Conservation (phyloP, 2,888 invertebrate species). For the Pherbina coryleti region DNA sequence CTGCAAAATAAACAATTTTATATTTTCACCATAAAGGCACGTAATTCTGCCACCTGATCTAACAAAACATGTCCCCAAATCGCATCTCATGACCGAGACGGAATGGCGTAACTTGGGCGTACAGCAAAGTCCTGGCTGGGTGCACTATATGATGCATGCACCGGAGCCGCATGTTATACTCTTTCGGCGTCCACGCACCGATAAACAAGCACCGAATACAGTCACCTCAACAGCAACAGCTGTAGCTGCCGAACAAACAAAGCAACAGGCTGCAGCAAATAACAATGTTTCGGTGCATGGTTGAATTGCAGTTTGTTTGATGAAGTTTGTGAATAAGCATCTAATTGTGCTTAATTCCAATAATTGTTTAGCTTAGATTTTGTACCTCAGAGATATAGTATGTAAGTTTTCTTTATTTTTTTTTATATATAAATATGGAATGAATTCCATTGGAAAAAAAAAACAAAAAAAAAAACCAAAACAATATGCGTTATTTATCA, state of each 20-base stretch:
- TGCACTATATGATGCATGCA: constrained; percentile 79
- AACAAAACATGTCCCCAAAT: constrained; percentile 86
- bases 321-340: background rate
- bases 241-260: constrained; percentile 16
- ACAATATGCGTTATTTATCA: constrained; percentile 29
- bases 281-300: constrained; percentile 49
- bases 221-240: background rate
- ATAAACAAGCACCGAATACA: constrained; percentile 37
- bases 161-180: constrained; percentile 91
- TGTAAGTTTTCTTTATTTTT: constrained; percentile 13
- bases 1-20: background rate
- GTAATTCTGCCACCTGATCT: constrained; percentile 90
- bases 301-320: constrained; percentile 10
- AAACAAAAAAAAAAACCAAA: background rate
- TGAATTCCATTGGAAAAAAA: constrained; percentile 14
- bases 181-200: constrained; percentile 75
- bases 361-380: constrained; percentile 27
- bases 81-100: constrained; percentile 92
- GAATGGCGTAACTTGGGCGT: constrained; percentile 96
- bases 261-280: constrained; percentile 34
- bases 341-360: constrained; percentile 10
- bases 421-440: constrained; percentile 27
- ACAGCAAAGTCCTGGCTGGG: constrained; percentile 92
- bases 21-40: constrained; percentile 75
- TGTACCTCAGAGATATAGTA: constrained; percentile 32